Conservation (phyloP, 2,113 vertebrate species). For the Ondatra zibethicus region DNA sequence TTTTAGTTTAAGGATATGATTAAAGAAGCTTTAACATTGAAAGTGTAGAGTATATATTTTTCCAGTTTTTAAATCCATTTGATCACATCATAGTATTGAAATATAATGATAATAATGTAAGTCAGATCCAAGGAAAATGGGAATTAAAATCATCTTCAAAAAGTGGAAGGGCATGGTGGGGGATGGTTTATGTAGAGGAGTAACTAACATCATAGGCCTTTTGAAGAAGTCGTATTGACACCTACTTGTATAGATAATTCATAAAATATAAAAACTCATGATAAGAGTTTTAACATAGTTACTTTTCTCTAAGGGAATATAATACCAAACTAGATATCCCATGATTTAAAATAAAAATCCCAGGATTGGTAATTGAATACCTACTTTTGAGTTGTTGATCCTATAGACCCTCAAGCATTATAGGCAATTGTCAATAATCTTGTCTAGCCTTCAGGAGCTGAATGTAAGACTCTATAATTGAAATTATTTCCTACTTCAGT, state of each 20-base stretch:
- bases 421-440: background rate
- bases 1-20: background rate
- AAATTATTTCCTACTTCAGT: background rate
- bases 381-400: background rate
- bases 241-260: background rate
- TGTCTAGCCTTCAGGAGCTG: background rate
- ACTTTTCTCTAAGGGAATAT: fast-evolving
- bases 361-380: too few species aligned
- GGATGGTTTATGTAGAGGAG: background rate
- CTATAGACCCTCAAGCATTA: background rate
- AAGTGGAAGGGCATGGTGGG: background rate
- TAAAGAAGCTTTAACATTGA: background rate
- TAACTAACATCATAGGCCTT: background rate
- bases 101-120: background rate
- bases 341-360: background rate
- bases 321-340: background rate
- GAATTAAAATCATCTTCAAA: background rate
- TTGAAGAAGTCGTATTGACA: background rate
- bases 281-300: background rate
- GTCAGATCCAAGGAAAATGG: background rate
- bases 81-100: background rate
- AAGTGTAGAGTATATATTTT: background rate
- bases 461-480: background rate
- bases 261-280: background rate
- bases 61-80: background rate